Base-by-base conservation (phyloP, 2,888 invertebrate species). In the Agrilus cyanescens region DNA sequence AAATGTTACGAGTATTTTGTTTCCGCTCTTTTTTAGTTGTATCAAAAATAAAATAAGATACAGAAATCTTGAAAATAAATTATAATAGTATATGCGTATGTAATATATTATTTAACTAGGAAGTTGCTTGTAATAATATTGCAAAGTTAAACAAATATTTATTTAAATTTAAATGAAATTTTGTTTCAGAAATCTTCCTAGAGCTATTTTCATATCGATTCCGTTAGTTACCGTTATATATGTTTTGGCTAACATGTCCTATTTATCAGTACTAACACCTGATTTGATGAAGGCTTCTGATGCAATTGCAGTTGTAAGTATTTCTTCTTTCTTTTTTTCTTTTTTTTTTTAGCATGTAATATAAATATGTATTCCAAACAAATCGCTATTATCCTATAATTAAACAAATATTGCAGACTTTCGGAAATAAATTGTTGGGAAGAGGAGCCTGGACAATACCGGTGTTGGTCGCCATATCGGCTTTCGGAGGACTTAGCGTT, bases 261-360 rank as follows among this genome's bases (percentile, higher is more conserved):
- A 94, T 65, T 73, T 94, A 58, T 84, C 89, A 3, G 91, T 93
- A 10, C 68, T 94, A 33, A 81, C 85, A 1, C 85, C 87, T 0
- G 68, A 75, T 32, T 88, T 86, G 53, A 87, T 96, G 70, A 68
- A 85, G 43, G 77, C 84, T 1, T 93, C 96, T 0, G 82, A 90
- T 63, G 96, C 97, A 12, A 95, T 97, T 51, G 97, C 96, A 55
- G 93, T 97, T 64, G 93, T 93, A 65, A 73, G 79, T 72, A 51
- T n/a, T n/a, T 56, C 41, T 14, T 38, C 4, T 18, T 20, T 37
- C 8, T 37, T 37, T 16, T n/a, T 18, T 16, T 12, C 14, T 37
- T n/a, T 40, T 35, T 15, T 16, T 41, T 20, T 36, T 20, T 30
- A 25, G 37, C 46, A 45, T 25, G 38, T 35, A 34, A 37, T 51